phyloP scores from a whole-genome alignment of 92 coral and sea anemone species.

The Heteractis magnifica region DNA sequence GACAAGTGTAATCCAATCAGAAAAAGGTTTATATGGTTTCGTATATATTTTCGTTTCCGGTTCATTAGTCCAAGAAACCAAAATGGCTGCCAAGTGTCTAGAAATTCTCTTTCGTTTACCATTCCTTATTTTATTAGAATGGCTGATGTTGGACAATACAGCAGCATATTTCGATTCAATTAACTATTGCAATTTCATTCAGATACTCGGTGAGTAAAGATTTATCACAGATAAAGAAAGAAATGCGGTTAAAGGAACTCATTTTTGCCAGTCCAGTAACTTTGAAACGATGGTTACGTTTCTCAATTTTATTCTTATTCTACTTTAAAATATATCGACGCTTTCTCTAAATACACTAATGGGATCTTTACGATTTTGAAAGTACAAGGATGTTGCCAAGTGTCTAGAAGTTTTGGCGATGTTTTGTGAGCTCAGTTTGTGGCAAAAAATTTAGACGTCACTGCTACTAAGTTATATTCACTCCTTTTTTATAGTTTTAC shows the following conservation, averaged over 20 bases:
- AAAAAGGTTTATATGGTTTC: not conserved
- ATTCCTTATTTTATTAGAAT: slow-evolving; percentile 75
- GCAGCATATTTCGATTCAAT: slow-evolving; percentile 52
- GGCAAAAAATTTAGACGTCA: not conserved
- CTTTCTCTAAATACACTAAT: not conserved
- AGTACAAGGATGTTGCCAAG: not conserved
- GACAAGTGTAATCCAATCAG: too few relatives aligned
- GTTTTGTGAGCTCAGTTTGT: not conserved
- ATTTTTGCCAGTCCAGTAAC: not conserved
- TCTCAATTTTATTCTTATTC: not conserved
- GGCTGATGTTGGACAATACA: slow-evolving; percentile 65
- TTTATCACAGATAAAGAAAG: not conserved
- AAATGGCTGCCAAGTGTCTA: slow-evolving; percentile 67
- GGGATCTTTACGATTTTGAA: not conserved
- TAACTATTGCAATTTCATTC: slow-evolving; percentile 57
- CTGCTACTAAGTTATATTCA: too few relatives aligned
- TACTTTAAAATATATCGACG: not conserved
- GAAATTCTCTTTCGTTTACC: slow-evolving; percentile 84
- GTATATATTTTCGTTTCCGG: slow-evolving; percentile 24
- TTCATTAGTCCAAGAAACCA: slow-evolving; percentile 5
- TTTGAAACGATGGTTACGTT: not conserved
- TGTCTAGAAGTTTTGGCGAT: not conserved
- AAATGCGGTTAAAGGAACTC: not conserved
- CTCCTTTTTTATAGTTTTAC: too few relatives aligned
- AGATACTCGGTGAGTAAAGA: slow-evolving; percentile 64